Evolutionary conservation across 2,797 vertebrate genomes (phyloP).

Genomic region (Coregonus sp.): DNA sequence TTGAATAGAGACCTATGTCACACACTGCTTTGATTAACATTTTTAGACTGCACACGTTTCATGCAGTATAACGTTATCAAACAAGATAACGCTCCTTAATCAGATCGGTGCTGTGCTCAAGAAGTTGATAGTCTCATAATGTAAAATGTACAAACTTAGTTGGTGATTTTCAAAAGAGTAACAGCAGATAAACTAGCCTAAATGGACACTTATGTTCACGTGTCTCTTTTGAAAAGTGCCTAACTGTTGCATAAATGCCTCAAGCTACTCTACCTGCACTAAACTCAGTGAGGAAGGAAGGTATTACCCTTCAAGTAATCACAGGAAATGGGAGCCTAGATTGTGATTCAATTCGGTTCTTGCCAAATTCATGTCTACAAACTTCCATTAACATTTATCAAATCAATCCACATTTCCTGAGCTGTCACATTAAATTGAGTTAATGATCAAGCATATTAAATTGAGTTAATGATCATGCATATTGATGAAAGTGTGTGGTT

Average conservation of each 20-base stretch:
- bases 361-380: neutral
- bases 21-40: constrained; percentile 10
- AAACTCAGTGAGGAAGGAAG: neutral
- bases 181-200: neutral
- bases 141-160: neutral
- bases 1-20: too few species aligned
- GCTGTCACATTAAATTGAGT: neutral
- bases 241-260: neutral
- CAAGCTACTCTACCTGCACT: neutral
- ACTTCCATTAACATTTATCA: neutral
- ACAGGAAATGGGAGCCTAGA: neutral
- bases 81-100: neutral
- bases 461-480: neutral
- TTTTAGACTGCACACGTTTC: constrained; percentile 15
- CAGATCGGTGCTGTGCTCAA: neutral
- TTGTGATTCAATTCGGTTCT: neutral
- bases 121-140: neutral
- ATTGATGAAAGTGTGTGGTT: neutral
- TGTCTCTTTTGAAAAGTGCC: neutral
- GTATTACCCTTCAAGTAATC: neutral
- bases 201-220: neutral
- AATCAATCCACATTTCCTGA: neutral
- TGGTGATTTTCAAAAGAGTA: neutral
- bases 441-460: neutral
- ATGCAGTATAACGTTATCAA: neutral